Percentiles rank a stretch among this genome's conserved stretches.
phyloP scores from a whole-genome alignment of 2,888 invertebrate genomes.

The Catocala nupta region DNA sequence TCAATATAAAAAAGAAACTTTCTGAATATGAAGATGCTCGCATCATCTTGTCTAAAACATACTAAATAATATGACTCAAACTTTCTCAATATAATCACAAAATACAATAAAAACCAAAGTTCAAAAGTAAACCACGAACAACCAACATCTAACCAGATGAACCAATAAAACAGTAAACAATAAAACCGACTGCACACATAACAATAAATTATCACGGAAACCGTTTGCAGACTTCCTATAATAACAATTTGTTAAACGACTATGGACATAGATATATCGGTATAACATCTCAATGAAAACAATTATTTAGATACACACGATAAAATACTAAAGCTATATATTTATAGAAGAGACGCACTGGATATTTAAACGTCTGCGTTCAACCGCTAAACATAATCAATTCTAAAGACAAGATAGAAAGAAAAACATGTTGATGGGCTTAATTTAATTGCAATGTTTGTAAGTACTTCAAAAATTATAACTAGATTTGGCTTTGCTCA shows the following conservation, averaged over 20 bases:
- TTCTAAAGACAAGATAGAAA: too few relatives aligned
- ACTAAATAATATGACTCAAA: not conserved
- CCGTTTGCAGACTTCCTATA: conserved; percentile 51
- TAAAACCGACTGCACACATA: conserved; percentile 36
- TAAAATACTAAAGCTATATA: conserved; percentile 51
- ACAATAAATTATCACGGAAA: conserved; percentile 52
- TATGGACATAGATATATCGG: conserved; percentile 53
- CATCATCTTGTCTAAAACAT: too few relatives aligned
- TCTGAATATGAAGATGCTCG: too few relatives aligned
- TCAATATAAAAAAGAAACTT: too few relatives aligned
- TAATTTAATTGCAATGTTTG: too few relatives aligned
- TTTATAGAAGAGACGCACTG: conserved; percentile 45
- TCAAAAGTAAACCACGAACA: conserved; percentile 27
- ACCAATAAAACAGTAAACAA: conserved; percentile 43
- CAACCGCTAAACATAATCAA: not conserved
- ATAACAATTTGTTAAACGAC: conserved; percentile 52
- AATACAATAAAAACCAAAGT: not conserved
- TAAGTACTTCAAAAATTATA: too few relatives aligned
- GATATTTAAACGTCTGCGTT: conserved; percentile 15
- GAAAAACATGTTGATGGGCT: too few relatives aligned
- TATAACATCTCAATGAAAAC: conserved; percentile 55
- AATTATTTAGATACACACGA: conserved; percentile 65
- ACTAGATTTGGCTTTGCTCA: too few relatives aligned
- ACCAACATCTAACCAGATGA: conserved; percentile 42
- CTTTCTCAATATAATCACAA: conserved; percentile 6